Evolutionary conservation across 2,113 vertebrate species (phyloP), one percentile per base, ranked within the genome.

Genomic region (Manacus vitellinus): DNA sequence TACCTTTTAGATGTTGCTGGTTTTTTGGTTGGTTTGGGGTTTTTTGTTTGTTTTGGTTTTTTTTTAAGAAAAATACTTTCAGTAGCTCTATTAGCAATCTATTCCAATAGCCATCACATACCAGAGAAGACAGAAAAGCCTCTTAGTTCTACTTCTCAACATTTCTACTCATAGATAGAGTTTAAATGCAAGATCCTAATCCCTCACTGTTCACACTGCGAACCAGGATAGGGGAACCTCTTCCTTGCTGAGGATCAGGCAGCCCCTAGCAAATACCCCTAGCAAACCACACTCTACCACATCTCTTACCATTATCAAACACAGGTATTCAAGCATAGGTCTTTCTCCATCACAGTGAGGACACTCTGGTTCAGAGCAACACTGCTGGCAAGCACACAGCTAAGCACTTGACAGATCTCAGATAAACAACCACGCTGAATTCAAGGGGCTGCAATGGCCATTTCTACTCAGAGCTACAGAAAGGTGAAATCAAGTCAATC

Each of bases 261-360:
- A 85, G 47, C 13, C 33, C 39, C 63, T 37, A 35, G 58, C 58
- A 47, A 88, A 51, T 7, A 59, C 19, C 4, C 9, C 75, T 22
- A 35, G 9, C 2, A 8, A 28, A 56, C 8, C 33, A 7, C 9
- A 47, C 3, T 1, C 24, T 61, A 41, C 28, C 12, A n/a, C 3
- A 0, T 47, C 51, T 19, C 58, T 67, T 19, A 37, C 51, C 37
- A 22, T 18, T 78, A 71, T 14, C 23, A 65, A 65, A 33, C 18
- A 44, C 16, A 52, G 24, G 49, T 67, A 51, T 12, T 33, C 23
- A 54, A 82, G 58, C 56, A 23, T 2, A 58, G 3, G 12, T 33
- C n/a, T 46, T 87, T 46, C 47, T 67, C 65, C 65, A 89, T 55
- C 41, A 73, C 2, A 33, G n/a, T 4, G 8, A 85, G 17, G 43